phyloP scores from a whole-genome alignment of 2,888 invertebrate species.

The Tinea trinotella region DNA sequence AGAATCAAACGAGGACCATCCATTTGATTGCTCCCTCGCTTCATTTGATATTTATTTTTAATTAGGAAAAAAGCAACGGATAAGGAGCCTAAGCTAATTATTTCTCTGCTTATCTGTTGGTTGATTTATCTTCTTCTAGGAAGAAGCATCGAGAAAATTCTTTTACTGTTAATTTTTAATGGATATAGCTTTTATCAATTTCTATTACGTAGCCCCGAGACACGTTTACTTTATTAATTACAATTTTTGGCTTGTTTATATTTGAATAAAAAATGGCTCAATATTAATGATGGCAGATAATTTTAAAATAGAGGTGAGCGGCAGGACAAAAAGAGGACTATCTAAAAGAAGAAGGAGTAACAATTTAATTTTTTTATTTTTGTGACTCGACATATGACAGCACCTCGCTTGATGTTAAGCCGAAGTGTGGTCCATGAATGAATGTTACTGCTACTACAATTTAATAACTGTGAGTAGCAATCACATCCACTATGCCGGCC shows the following conservation, averaged over 20 bases:
- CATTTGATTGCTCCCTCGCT: slow-evolving; percentile 34
- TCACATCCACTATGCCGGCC: too few species aligned
- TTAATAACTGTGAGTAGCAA: too few species aligned
- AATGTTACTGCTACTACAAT: too few species aligned
- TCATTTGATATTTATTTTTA: slow-evolving; percentile 69
- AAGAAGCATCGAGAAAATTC: slow-evolving; percentile 20
- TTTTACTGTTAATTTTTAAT: slow-evolving; percentile 20
- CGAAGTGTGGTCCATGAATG: too few species aligned
- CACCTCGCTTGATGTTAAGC: too few species aligned
- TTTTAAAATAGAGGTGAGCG: too few species aligned
- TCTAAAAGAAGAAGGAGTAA: too few species aligned
- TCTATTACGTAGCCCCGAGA: not conserved
- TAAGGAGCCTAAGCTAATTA: slow-evolving; percentile 47
- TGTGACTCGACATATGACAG: too few species aligned
- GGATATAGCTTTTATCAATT: slow-evolving; percentile 11
- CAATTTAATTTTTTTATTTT: too few species aligned
- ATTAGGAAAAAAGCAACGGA: slow-evolving; percentile 50
- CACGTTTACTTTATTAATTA: slow-evolving; percentile 5
- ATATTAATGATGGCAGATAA: too few species aligned
- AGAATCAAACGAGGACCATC: slow-evolving; percentile 19
- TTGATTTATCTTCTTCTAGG: slow-evolving; percentile 49
- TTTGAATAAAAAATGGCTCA: too few species aligned
- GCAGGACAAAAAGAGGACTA: too few species aligned
- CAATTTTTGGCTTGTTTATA: not conserved
- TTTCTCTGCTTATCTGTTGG: slow-evolving; percentile 57